These are phyloP conservation scores for Apamea anceps DNA, from an alignment of 2,888 invertebrate genomes.

Conservation along the genomic window DNA sequence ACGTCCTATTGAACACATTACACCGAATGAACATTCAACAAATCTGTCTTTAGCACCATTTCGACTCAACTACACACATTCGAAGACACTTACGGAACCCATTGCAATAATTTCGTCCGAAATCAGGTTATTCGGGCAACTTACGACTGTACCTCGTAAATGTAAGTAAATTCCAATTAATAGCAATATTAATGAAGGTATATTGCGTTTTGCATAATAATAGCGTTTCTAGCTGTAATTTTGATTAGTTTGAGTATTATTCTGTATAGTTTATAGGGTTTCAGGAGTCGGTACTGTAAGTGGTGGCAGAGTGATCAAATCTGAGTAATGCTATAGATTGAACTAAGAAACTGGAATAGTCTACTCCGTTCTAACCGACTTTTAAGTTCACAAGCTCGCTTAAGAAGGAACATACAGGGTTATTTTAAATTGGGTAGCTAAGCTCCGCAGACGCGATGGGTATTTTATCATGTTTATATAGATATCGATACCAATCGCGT, in stretches of 20 bases:
- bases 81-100: conserved; percentile 43
- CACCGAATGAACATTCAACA: conserved; percentile 31
- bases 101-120: conserved; percentile 46
- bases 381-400: background rate
- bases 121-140: conserved; percentile 35
- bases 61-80: conserved; percentile 47
- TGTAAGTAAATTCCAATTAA: conserved; percentile 36
- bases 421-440: background rate
- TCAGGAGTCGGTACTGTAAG: background rate
- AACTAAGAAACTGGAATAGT: background rate
- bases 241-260: conserved; percentile 40
- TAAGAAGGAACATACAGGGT: background rate
- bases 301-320: background rate
- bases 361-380: background rate
- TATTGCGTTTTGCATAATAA: conserved; percentile 50
- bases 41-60: conserved; percentile 48
- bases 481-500: no score
- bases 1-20: conserved; percentile 54
- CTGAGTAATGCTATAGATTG: background rate
- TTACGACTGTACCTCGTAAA: conserved; percentile 15
- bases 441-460: background rate
- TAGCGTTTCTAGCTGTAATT: conserved; percentile 23
- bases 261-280: background rate
- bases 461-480: no score
- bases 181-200: conserved; percentile 46